phyloP scores from a whole-genome alignment of 2,113 vertebrate species.

The Anas platyrhynchos region DNA sequence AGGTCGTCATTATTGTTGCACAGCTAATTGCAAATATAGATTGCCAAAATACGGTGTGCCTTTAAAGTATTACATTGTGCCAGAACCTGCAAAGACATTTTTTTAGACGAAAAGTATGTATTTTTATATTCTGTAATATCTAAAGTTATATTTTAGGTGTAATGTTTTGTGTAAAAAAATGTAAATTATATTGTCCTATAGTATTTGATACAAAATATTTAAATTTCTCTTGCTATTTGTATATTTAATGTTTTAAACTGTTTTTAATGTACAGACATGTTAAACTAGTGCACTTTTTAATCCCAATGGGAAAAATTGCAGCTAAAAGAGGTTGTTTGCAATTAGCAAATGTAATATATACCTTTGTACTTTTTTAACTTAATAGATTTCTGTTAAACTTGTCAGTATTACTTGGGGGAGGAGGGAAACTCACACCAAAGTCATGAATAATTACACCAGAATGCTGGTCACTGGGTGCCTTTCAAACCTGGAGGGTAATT shows the following conservation, averaged over 20 bases:
- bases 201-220: conserved; percentile 85
- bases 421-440: conserved; percentile 22
- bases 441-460: conserved; percentile 50
- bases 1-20: conserved; percentile 1
- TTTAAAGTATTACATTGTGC: conserved; percentile 69
- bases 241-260: conserved; percentile 82
- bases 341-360: conserved; percentile 76
- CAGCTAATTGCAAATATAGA: neutral
- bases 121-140: conserved; percentile 82
- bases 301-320: conserved; percentile 76
- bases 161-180: conserved; percentile 77
- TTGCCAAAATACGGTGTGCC: conserved; percentile 49
- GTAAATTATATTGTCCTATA: conserved; percentile 87
- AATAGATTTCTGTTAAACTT: conserved; percentile 71
- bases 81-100: conserved; percentile 74
- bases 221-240: conserved; percentile 77
- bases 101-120: conserved; percentile 78
- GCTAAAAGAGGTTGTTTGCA: conserved; percentile 76
- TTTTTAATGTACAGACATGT: conserved; percentile 80
- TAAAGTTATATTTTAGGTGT: conserved; percentile 85
- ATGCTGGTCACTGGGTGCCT: conserved; percentile 75
- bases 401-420: conserved; percentile 51
- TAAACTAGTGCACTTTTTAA: conserved; percentile 85
- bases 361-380: conserved; percentile 78
- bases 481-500: conserved; percentile 64